Base-by-base conservation (phyloP, 2,797 vertebrate species). In the Megalops cyprinoides region DNA sequence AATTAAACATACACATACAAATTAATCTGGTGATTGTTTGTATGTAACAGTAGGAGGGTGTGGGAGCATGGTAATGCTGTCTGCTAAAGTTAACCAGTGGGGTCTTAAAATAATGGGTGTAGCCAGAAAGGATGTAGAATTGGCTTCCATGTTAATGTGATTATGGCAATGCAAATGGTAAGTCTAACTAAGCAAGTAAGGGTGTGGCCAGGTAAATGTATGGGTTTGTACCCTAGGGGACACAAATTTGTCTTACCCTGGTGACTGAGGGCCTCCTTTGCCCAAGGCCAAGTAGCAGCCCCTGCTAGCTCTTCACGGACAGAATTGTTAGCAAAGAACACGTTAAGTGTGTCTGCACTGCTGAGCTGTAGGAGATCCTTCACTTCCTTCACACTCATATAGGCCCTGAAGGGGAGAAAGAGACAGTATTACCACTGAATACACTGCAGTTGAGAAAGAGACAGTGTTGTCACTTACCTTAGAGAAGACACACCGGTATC, bases 251-350 rank as follows among this genome's bases (percentile, higher is more conserved):
- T 84, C 92, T 93, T 89, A 98, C 98, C 98, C 87, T 97, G 94
- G 84, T 97, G 95, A 75, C 91, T 97, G 0, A 98, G 93, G 46
- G 98, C 97, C 80, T 99, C 97, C 84, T 99, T 99, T 34, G 97
- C 97, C 98, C 98, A 99, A 0, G 98, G 98, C 98, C 98, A 99
- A 46, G 97, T 99, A 42, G 98, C 98, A 76, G 97, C 95, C 82
- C 98, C 98, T 46, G 97, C 97, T 86, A 99, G 90, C 80, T 98
- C 96, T 82, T 99, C 97, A 44, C 96, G 93, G 34, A 96, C 95
- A 0, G 98, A 99, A 85, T 95, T 98, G 87, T 91, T 94, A 88
- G 97, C 98, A 0, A 99, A 99, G 89, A 98, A 99, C 83, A 99
- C 92, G 0, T 99, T 99, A 88, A 99, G 96, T 49, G 94, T 97